phyloP scores from a whole-genome alignment of 2,113 vertebrate species.

The Sialia sialis region DNA sequence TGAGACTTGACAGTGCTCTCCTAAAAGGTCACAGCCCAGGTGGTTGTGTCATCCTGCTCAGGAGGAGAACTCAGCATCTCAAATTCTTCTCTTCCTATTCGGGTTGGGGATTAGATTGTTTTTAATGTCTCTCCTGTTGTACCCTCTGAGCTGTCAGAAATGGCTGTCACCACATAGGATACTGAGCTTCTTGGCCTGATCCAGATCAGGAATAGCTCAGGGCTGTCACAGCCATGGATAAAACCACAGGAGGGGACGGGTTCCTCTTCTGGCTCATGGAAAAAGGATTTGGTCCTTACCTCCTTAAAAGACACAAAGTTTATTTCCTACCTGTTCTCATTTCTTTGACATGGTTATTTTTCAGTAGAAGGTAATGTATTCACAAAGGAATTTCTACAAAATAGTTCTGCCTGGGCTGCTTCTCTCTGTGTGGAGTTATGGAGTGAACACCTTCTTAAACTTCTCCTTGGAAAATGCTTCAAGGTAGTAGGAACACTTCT shows the following conservation, averaged over 20 bases:
- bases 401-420: neutral
- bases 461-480: neutral
- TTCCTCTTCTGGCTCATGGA: neutral
- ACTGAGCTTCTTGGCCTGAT: neutral
- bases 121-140: neutral
- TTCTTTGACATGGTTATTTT: neutral
- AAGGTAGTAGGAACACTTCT: neutral
- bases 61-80: neutral
- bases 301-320: neutral
- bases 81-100: neutral
- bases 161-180: neutral
- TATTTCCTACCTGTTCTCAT: neutral
- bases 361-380: neutral
- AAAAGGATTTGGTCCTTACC: neutral
- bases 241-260: fast-evolving
- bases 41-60: neutral
- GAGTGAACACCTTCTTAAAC: neutral
- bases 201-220: neutral
- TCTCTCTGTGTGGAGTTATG: fast-evolving
- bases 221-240: neutral
- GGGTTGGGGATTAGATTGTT: neutral
- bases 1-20: neutral
- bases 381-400: neutral
- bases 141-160: neutral
- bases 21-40: neutral